Evolutionary conservation across 1,140 invertebrate genomes (phyloP), one percentile per base, ranked within the genome.

Genomic region (Archivesica marissinica): DNA sequence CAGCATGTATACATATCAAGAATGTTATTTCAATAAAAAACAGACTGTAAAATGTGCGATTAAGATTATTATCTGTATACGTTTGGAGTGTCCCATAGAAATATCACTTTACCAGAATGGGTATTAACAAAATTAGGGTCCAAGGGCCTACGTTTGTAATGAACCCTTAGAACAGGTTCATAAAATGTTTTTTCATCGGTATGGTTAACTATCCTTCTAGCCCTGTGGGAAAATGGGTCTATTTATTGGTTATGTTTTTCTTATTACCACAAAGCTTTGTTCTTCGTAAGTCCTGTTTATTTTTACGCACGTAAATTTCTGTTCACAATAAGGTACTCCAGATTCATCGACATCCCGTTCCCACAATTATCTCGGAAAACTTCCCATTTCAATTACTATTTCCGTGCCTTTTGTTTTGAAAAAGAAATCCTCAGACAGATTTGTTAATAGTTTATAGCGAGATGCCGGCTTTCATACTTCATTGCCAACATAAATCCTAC

Each of bases 241-340:
- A 23, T 64, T 79, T 79, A 64, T 66, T 66, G 50, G 77, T 66
- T 64, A 79, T 79, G 77, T 44, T 79, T 68, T 68, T 79, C 59
- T 30, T 79, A 79, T 66, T 79, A 79, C 15, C 77, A 25, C 30
- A 39, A 41, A 33, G 59, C 77, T 79, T 79, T 79, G 77, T 79
- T 79, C 61, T 66, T 13, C 13, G 15, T 79, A 79, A 79, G 59
- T 59, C 56, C n/a, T 79, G 77, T 79, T 79, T 79, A 79, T 79
- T 66, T 79, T 44, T 44, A 68, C 39, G 35, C 28, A 66, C 41
- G 23, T 17, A 68, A 68, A 66, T 41, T 44, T 66, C 56, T 17
- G 35, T 79, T 64, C 59, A 59, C 35, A 50, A 44, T 13, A n/a
- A 44, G 25, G 38, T 38, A 15, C 23, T 66, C 38, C 28, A 79